phyloP scores from a whole-genome alignment of 2,888 invertebrate species.

The Drosophila prolongata region DNA sequence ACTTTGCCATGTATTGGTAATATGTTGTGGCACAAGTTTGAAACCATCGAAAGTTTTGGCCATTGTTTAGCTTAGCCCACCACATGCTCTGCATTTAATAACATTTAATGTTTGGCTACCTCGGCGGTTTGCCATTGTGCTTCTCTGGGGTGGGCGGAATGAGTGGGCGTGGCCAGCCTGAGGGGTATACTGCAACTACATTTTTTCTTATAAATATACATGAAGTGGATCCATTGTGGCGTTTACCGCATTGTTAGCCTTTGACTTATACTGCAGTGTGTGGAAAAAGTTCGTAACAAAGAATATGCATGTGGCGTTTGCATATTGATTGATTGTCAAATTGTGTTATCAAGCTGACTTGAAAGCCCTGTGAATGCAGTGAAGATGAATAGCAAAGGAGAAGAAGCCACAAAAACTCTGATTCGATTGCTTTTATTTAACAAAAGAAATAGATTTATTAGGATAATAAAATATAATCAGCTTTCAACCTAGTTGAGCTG shows the following conservation, averaged over 20 bases:
- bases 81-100: conserved; percentile 73
- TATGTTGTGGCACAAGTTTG: conserved; percentile 39
- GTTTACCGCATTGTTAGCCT: conserved; percentile 72
- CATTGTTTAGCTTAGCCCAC: conserved; percentile 51
- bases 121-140: conserved; percentile 56
- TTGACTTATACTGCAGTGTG: conserved; percentile 24
- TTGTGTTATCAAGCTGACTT: conserved; percentile 53
- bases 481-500: neutral
- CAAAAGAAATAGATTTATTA: conserved; percentile 7
- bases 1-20: conserved; percentile 16
- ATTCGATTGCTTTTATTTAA: conserved; percentile 55
- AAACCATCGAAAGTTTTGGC: conserved; percentile 61
- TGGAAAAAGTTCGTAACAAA: conserved; percentile 16
- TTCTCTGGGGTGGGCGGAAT: neutral
- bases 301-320: conserved; percentile 39
- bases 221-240: conserved; percentile 69
- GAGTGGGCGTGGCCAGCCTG: conserved; percentile 13
- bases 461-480: conserved; percentile 5
- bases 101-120: conserved; percentile 69
- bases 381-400: neutral
- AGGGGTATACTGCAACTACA: neutral
- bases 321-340: conserved; percentile 72
- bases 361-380: conserved; percentile 11
- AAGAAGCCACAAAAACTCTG: conserved; percentile 36
- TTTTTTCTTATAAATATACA: conserved; percentile 69